Percentiles rank a stretch among this genome's conserved stretches.
These are phyloP conservation scores for Gadopsis marmoratus DNA, from an alignment of 2,797 vertebrate species.

Conservation along the genomic window DNA sequence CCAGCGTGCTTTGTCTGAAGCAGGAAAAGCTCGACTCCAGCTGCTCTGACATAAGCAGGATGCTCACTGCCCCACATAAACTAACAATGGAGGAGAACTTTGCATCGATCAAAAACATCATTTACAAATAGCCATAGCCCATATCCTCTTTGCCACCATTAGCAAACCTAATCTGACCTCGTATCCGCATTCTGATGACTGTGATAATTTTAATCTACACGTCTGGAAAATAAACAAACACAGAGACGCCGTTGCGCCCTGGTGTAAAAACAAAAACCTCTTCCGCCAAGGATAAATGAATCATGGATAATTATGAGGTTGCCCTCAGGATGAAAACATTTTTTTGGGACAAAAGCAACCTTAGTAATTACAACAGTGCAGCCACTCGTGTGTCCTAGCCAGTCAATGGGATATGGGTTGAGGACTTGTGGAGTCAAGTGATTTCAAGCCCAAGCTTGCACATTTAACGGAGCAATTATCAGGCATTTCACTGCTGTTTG, in stretches of 20 bases:
- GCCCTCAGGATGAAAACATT: constrained; percentile 71
- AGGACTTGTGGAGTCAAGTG: constrained; percentile 82
- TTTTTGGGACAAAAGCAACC: constrained; percentile 72
- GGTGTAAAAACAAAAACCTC: constrained; percentile 70
- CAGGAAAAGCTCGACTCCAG: constrained; percentile 67
- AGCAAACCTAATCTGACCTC: constrained; percentile 48
- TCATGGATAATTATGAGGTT: constrained; percentile 72
- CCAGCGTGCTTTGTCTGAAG: constrained; percentile 59
- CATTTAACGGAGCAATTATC: constrained; percentile 79
- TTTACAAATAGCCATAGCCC: constrained; percentile 31
- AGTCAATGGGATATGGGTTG: constrained; percentile 72
- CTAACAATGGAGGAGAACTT: constrained; percentile 58
- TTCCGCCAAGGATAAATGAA: constrained; percentile 69
- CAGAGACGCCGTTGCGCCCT: constrained; percentile 37
- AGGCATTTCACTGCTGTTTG: constrained; percentile 79
- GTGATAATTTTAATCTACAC: constrained; percentile 46
- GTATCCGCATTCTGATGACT: constrained; percentile 26
- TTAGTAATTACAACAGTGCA: constrained; percentile 76
- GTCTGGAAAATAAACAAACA: constrained; percentile 62
- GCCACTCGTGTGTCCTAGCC: constrained; percentile 71
- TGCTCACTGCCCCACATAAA: constrained; percentile 57
- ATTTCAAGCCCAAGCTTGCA: constrained; percentile 78
- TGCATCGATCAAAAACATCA: constrained; percentile 53
- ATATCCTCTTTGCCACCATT: constrained; percentile 39
- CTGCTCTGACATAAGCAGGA: constrained; percentile 64